Conservation (phyloP, 1,140 invertebrate species). For the Metopolophium dirhodum region DNA sequence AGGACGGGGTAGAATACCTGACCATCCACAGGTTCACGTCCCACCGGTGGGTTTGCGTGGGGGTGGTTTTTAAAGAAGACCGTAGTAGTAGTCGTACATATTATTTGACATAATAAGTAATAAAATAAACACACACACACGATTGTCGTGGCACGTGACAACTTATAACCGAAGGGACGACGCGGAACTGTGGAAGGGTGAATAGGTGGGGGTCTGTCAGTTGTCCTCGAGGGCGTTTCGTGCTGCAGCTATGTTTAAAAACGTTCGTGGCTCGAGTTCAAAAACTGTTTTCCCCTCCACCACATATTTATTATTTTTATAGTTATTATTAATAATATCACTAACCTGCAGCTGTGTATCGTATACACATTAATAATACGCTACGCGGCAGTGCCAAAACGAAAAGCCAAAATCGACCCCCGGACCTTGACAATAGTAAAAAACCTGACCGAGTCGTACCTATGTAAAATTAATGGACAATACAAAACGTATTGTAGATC, state of each 20-base stretch:
- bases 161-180: neutral
- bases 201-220: neutral
- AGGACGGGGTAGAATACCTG: neutral
- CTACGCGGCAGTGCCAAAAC: neutral
- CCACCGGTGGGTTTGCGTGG: neutral
- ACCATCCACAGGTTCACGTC: neutral
- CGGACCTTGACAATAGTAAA: conserved; percentile 5
- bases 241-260: conserved; percentile 18
- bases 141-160: neutral
- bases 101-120: neutral
- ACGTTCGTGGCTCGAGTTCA: conserved; percentile 27
- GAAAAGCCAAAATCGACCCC: neutral
- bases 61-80: neutral
- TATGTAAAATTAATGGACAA: neutral
- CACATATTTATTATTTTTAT: neutral
- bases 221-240: neutral
- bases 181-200: neutral
- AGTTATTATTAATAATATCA: neutral
- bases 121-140: neutral
- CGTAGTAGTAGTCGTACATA: neutral
- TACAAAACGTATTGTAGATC: neutral
- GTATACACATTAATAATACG: neutral
- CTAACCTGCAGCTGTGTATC: neutral
- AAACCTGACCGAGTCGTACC: neutral
- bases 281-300: neutral